A percentile compares a stretch with the other conserved stretches of the same genome.
Evolutionary conservation across 2,888 invertebrate genomes (phyloP).

Genomic region (Lissocephala sabroskyi): DNA sequence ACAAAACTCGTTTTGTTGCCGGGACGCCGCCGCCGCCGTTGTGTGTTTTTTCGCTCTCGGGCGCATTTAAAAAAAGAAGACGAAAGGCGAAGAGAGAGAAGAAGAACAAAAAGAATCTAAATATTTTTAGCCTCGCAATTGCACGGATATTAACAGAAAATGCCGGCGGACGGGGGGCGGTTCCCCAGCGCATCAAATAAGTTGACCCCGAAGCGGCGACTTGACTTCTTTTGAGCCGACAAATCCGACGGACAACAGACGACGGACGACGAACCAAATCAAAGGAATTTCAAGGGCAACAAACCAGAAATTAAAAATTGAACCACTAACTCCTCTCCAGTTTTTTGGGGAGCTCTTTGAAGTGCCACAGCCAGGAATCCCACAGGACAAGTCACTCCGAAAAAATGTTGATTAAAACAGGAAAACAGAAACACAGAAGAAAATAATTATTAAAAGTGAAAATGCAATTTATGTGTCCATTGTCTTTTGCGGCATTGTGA

Average conservation of each 20-base stretch:
- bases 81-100: too few species aligned
- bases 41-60: conserved; percentile 9
- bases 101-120: conserved; percentile 30
- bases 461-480: conserved; percentile 61
- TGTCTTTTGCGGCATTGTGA: too few species aligned
- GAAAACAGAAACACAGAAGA: conserved; percentile 42
- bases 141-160: conserved; percentile 55
- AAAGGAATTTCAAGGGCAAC: conserved; percentile 5
- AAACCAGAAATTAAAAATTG: too few species aligned
- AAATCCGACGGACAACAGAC: conserved; percentile 1
- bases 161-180: not conserved
- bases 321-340: too few species aligned
- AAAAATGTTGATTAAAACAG: conserved; percentile 47
- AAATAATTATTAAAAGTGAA: conserved; percentile 56
- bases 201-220: conserved; percentile 34
- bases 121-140: conserved; percentile 61
- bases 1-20: conserved; percentile 36
- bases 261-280: not conserved
- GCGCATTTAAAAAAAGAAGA: not conserved
- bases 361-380: too few species aligned
- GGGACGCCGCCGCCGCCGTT: too few species aligned
- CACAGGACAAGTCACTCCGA: conserved; percentile 3
- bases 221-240: conserved; percentile 15
- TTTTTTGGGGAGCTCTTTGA: too few species aligned
- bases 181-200: too few species aligned